Base-by-base conservation (phyloP, 1,140 invertebrate species). In the Anoplolepis gracilipes region DNA sequence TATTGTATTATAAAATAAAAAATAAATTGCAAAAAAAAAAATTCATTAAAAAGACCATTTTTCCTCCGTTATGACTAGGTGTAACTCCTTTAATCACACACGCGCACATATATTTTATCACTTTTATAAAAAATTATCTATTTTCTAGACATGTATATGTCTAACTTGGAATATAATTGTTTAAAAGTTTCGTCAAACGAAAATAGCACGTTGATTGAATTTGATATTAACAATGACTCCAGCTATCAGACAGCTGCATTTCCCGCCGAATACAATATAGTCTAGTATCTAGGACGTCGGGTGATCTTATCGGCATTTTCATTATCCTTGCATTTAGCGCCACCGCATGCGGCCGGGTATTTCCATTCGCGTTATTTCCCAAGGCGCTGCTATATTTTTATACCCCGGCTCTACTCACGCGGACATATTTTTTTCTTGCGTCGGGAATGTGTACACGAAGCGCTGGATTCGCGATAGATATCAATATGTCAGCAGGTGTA, bases 271-370 rank as follows among this genome's bases (percentile, higher is more conserved):
- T 28, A 22, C 22, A 46, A 79, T 53, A 46, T 33, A 53, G 22
- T 25, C 19, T 30, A 57, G 55, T 81, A 81, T 79, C 46, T 33
- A 8, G 22, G 22, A 70, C 39, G 65, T 70, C 53, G 30, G 6
- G 65, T 55, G 65, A 81, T 81, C 65, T 57, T 72, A 81, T 81
- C 78, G 78, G 42, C 36, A 57, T 57, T 81, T 81, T 81, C 78
- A 81, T 81, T 81, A 81, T 81, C 78, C 49, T 81, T 81, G 49
- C 53, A 59, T 81, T 81, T 81, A 81, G 65, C 65, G 13, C 78
- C 25, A 7, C 22, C 36, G 46, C 25, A 11, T 81, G 53, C 25
- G 49, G 65, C 22, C 36, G 19, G 36, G 59, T 72, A 72, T 81
- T 59, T 81, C 46, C 53, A 72, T 22, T 81, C 78, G 78, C 36